Evolutionary conservation across 92 coral and sea anemone species (phyloP), one percentile per base, ranked within the genome.

Genomic region (Phenganax subtilis): DNA sequence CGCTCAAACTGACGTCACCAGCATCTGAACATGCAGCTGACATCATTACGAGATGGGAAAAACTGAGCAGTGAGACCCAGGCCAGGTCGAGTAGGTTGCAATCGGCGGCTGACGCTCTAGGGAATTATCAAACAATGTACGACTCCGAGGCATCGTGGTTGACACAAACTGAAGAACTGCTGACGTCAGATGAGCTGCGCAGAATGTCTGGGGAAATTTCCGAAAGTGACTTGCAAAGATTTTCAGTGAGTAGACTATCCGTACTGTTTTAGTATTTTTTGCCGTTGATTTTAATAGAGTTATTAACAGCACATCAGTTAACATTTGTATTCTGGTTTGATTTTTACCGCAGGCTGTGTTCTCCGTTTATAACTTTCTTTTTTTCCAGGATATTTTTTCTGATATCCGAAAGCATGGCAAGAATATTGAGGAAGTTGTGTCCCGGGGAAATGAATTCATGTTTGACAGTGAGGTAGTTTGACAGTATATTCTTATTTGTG

Each of bases 401-500:
- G 97, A 90, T 67, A 90, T 94, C 10, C 89, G 97, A 6, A 82
- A 90, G 51, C 98, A 94, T 80, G 92, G 92, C 82, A 81, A 88
- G 14, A 89, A 94, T 14, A 87, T 94, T 70, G 87, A 88, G 47
- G 85, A 88, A 10, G 77, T 88, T 10, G 84, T 89, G 6, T 83
- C 91, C 29, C 77, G 81, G 31, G 96, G 92, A 17, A 88, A 88
- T 59, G 92, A 92, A 59, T 94, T 90, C 83, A 75, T 89, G 0
- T 83, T 85, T 29, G 96, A 94, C 51, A 92, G 97, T 20, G 77
- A 87, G 96, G 98, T 94, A 44, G 10, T 10, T 51, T 3, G 63
- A 3, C 30, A 62, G 30, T 62, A 62, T 62, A 12, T 7, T 62
- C 69, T 62, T 15, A 1, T 64, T 44, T 64, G 47, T 37, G 47